phyloP scores from a whole-genome alignment of 2,888 invertebrate genomes.

The Heliconius sara region DNA sequence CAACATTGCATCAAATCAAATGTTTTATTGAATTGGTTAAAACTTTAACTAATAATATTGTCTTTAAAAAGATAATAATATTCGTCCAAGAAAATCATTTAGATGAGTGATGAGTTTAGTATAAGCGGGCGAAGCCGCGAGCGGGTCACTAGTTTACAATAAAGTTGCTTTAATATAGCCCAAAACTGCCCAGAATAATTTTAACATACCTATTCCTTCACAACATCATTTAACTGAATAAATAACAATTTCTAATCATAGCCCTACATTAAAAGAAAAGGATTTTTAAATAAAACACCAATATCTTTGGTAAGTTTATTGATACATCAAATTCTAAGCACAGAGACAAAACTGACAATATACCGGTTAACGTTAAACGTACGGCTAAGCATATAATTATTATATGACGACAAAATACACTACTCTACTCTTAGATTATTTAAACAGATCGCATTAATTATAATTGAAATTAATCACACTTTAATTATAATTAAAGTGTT shows the following conservation, averaged over 20 bases:
- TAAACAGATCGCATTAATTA: conserved; percentile 33
- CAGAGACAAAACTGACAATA: conserved; percentile 63
- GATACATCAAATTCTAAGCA: conserved; percentile 57
- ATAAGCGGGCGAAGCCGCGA: too few relatives aligned
- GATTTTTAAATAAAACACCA: conserved; percentile 41
- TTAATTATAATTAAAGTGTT: not conserved
- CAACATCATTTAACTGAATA: too few relatives aligned
- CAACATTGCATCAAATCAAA: too few relatives aligned
- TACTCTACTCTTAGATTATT: conserved; percentile 33
- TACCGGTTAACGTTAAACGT: conserved; percentile 51
- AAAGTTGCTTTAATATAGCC: too few relatives aligned
- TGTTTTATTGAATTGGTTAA: too few relatives aligned
- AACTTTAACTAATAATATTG: too few relatives aligned
- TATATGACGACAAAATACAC: conserved; percentile 30
- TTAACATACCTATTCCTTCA: too few relatives aligned
- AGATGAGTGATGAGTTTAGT: too few relatives aligned
- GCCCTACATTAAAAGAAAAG: not conserved
- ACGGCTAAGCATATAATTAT: conserved; percentile 35
- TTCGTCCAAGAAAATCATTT: too few relatives aligned
- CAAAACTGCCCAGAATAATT: too few relatives aligned
- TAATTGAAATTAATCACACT: not conserved
- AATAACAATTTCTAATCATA: not conserved
- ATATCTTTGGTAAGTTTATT: conserved; percentile 78
- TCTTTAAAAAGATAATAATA: too few relatives aligned
- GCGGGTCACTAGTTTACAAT: too few relatives aligned